Evolutionary conservation across 2,888 invertebrate genomes (phyloP).

Genomic region (Holacanthella duospinosa): DNA sequence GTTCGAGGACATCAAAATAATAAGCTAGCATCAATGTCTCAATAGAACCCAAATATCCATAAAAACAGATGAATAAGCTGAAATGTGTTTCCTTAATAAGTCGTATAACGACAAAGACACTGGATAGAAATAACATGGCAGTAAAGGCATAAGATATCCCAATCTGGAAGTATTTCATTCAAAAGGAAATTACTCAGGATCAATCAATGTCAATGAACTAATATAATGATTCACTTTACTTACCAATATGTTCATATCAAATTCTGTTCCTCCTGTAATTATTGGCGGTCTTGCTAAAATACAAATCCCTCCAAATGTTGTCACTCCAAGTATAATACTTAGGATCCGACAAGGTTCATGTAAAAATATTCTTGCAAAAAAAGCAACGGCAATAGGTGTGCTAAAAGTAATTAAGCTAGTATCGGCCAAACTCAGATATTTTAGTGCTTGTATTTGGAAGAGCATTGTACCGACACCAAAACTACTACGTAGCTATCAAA

Average conservation of each 20-base stretch:
- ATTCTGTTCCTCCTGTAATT: constrained; percentile 23
- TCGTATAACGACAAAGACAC: constrained; percentile 1
- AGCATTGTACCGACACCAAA: neutral
- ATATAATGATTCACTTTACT: constrained; percentile 1
- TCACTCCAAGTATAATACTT: constrained; percentile 18
- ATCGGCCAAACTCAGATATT: constrained; percentile 21
- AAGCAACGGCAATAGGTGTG: constrained; percentile 18
- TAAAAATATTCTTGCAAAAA: constrained; percentile 17
- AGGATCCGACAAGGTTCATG: constrained; percentile 25
- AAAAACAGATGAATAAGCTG: neutral
- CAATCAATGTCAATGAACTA: too few relatives aligned
- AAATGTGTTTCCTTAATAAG: neutral
- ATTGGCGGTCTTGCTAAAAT: constrained; percentile 28
- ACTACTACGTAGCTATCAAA: neutral
- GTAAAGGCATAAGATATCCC: constrained; percentile 1
- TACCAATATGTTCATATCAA: constrained; percentile 28
- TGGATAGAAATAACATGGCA: constrained; percentile 1
- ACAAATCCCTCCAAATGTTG: constrained; percentile 24
- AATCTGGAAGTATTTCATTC: neutral
- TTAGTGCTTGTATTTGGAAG: constrained; percentile 22
- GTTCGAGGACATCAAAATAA: neutral
- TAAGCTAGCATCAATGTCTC: neutral
- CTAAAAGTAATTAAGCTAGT: constrained; percentile 23
- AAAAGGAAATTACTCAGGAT: neutral
- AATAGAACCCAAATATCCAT: neutral